Evolutionary conservation across 2,888 invertebrate species (phyloP), one percentile per base, ranked within the genome.

Genomic region (Xylota segnis): DNA sequence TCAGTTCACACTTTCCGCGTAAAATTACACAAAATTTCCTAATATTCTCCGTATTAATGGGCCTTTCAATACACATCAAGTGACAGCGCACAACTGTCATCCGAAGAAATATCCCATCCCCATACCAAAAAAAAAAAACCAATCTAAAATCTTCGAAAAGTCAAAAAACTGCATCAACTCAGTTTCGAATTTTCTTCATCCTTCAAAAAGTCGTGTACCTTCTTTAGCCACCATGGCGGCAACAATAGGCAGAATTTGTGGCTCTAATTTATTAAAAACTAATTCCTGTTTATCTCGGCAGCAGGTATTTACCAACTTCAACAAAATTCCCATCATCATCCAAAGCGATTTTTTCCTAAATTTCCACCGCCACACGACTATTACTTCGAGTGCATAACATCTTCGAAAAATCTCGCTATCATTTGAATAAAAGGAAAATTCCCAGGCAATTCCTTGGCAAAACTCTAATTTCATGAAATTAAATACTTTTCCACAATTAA

Each of bases 181-280:
- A 84, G 84, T 84, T 84, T 84, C 84, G 84, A 88, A 88, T 89
- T 88, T 90, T 87, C 88, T 89, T 89, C 89, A 88, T 88, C 88
- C 90, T 90, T 89, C 88, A 89, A 89, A 90, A 91, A 90, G 90
- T 90, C 88, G 81, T 89, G 88, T 89, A 88, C 88, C 88, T 88
- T 89, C 89, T 90, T 88, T 90, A 90, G 90, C 94, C 94, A 96
- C 95, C 94, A 97, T 97, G 97, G 96, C 97, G 95, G 96, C 96
- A 93, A 95, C 95, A 93, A 95, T 97, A 93, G 96, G 96, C 94
- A 95, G 96, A 94, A 95, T 97, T 95, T 96, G 95, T 94, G 96
- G 96, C 93, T 95, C 96, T 92, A 95, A 95, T 93, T 95, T 97
- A 93, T 94, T 97, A 91, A 96, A 95, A 95, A 94, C 95, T 90